A percentile compares a stretch with the other conserved stretches of the same genome.
Conservation (phyloP, 35 echinoderm and acorn worm species). For the Diadema setosum region DNA sequence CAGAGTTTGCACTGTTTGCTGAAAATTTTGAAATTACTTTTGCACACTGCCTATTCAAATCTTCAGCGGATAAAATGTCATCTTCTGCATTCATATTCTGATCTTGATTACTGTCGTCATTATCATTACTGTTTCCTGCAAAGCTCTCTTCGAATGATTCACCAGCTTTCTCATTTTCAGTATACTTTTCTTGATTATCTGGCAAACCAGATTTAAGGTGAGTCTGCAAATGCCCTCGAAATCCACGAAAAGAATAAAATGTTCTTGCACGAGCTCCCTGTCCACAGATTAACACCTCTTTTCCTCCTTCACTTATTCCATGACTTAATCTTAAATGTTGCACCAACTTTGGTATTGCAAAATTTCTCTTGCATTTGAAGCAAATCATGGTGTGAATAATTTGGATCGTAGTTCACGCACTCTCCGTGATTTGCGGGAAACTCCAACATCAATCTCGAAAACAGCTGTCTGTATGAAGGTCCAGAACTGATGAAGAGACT, state of each 20-base stretch:
- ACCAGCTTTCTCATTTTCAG: background rate
- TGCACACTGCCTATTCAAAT: constrained; percentile 2
- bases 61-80: background rate
- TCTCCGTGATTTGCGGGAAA: constrained; percentile 1
- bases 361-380: constrained; percentile 6
- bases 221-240: constrained; percentile 10
- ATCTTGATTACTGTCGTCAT: background rate
- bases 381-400: constrained; percentile 8
- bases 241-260: constrained; percentile 48
- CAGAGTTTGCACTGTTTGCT: background rate
- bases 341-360: background rate
- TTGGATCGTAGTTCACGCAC: constrained; percentile 9
- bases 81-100: background rate
- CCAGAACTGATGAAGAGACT: constrained; percentile 15
- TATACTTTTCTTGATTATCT: background rate
- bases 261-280: constrained; percentile 28
- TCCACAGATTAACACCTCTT: constrained; percentile 25
- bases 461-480: constrained; percentile 22
- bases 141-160: background rate
- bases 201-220: background rate
- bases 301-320: constrained; percentile 19
- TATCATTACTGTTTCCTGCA: background rate
- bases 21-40: constrained; percentile 13
- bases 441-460: constrained; percentile 7
- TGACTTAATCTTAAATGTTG: constrained; percentile 2